Evolutionary conservation across 1,140 invertebrate species (phyloP).

Genomic region (Drosophila sulfurigaster): DNA sequence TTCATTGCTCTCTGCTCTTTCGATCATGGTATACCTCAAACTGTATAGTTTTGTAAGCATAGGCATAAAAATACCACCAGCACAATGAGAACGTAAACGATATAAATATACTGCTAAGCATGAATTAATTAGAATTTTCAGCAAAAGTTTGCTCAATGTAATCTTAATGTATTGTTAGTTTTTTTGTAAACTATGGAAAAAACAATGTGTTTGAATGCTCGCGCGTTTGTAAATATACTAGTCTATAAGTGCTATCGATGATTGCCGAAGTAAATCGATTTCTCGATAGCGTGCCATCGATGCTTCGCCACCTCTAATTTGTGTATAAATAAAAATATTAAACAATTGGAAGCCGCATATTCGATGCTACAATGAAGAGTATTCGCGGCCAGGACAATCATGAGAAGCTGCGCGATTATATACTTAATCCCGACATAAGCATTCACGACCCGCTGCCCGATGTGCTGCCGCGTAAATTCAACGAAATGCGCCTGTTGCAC

Average conservation of each 20-base stretch:
- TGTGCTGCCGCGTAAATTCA: slow-evolving; percentile 68
- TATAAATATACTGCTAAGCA: too few species aligned
- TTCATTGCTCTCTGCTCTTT: not conserved
- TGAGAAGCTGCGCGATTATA: slow-evolving; percentile 69
- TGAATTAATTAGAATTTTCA: too few species aligned
- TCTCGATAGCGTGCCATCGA: not conserved
- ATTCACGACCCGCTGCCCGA: slow-evolving; percentile 77
- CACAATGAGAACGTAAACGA: too few species aligned
- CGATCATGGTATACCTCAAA: not conserved
- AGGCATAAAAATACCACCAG: too few species aligned
- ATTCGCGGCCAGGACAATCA: slow-evolving; percentile 63
- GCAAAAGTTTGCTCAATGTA: too few species aligned
- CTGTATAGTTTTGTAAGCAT: not conserved
- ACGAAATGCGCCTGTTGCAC: slow-evolving; percentile 72
- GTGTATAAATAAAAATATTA: slow-evolving; percentile 3
- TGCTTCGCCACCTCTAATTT: not conserved
- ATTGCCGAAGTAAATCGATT: too few species aligned
- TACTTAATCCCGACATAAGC: slow-evolving; percentile 71
- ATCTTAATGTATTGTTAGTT: too few species aligned
- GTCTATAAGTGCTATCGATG: too few species aligned
- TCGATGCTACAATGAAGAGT: slow-evolving; percentile 36
- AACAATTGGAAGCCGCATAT: not conserved
- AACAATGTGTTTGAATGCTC: too few species aligned
- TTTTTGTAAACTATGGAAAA: too few species aligned
- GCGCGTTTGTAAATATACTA: too few species aligned